Conservation (phyloP, 2,113 vertebrate species). For the Tetraodon nigroviridis region DNA sequence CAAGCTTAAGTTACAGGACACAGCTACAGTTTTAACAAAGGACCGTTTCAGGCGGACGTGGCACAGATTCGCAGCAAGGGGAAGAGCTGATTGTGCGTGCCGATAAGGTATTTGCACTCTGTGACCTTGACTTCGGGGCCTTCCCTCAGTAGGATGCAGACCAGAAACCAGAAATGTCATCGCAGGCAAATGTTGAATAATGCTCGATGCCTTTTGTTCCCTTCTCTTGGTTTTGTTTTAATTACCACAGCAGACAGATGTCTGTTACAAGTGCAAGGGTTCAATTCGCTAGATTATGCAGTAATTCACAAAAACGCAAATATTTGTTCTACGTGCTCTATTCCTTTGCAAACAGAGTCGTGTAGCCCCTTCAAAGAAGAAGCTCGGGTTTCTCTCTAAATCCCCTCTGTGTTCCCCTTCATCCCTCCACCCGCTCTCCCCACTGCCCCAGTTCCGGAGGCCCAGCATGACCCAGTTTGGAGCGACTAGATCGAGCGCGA, state of each 20-base stretch:
- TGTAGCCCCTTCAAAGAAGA: slow-evolving; percentile 23
- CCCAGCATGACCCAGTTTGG: slow-evolving; percentile 71
- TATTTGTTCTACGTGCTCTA: slow-evolving; percentile 23
- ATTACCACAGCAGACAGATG: neutral
- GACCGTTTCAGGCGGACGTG: too few relatives aligned
- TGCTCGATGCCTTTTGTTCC: too few relatives aligned
- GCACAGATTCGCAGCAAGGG: too few relatives aligned
- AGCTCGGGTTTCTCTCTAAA: slow-evolving; percentile 35
- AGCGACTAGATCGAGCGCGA: slow-evolving; percentile 37
- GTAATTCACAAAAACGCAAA: slow-evolving; percentile 6
- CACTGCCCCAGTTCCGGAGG: slow-evolving; percentile 66
- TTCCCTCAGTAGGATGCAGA: too few relatives aligned
- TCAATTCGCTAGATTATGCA: neutral
- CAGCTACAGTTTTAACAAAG: too few relatives aligned
- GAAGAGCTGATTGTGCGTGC: too few relatives aligned
- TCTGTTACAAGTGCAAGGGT: neutral
- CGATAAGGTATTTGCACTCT: too few relatives aligned
- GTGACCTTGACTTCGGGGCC: too few relatives aligned
- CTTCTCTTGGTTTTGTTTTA: too few relatives aligned
- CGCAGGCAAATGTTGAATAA: too few relatives aligned
- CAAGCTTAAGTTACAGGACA: too few relatives aligned
- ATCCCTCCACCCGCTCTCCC: slow-evolving; percentile 48
- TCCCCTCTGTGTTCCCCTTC: slow-evolving; percentile 31
- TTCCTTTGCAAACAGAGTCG: slow-evolving; percentile 19
- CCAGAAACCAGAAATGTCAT: too few relatives aligned